A percentile compares a stretch with the other conserved stretches of the same genome.
These are phyloP conservation scores for Cephus nigrinus DNA, from an alignment of 2,888 invertebrate genomes.

Conservation along the genomic window DNA sequence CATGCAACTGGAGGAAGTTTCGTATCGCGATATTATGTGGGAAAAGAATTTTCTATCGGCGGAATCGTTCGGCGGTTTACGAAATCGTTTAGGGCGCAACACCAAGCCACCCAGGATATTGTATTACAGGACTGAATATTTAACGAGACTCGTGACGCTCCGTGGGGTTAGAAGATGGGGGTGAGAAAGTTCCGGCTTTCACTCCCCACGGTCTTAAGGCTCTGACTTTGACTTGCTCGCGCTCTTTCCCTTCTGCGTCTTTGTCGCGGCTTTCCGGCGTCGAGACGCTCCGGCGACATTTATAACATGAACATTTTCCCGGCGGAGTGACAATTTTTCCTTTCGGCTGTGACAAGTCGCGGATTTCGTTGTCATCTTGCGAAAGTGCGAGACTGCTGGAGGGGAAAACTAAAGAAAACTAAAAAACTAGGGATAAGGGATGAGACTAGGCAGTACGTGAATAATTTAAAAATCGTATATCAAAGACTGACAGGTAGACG, in stretches of 20 bases:
- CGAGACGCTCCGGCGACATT: neutral
- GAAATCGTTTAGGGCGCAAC: constrained; percentile 4
- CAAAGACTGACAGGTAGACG: neutral
- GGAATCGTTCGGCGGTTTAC: constrained; percentile 6
- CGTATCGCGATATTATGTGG: neutral
- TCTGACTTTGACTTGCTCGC: constrained; percentile 22
- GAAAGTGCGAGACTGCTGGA: neutral
- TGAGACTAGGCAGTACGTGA: neutral
- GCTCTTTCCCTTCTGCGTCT: neutral
- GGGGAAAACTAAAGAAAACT: neutral
- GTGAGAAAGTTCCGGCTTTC: constrained; percentile 38
- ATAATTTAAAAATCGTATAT: neutral
- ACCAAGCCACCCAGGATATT: constrained; percentile 58
- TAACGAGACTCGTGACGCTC: constrained; percentile 63
- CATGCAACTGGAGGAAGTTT: too few species aligned
- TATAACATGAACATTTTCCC: neutral
- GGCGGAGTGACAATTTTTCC: constrained; percentile 2
- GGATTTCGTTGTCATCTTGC: neutral
- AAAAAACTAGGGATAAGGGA: neutral
- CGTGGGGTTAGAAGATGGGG: constrained; percentile 31
- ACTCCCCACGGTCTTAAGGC: constrained; percentile 23
- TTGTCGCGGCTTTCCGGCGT: neutral
- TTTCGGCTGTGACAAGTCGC: neutral
- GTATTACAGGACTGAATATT: constrained; percentile 69
- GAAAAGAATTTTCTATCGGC: neutral